These are phyloP conservation scores for Trichogramma dendrolimi DNA, from an alignment of 2,888 invertebrate genomes.

Conservation along the genomic window DNA sequence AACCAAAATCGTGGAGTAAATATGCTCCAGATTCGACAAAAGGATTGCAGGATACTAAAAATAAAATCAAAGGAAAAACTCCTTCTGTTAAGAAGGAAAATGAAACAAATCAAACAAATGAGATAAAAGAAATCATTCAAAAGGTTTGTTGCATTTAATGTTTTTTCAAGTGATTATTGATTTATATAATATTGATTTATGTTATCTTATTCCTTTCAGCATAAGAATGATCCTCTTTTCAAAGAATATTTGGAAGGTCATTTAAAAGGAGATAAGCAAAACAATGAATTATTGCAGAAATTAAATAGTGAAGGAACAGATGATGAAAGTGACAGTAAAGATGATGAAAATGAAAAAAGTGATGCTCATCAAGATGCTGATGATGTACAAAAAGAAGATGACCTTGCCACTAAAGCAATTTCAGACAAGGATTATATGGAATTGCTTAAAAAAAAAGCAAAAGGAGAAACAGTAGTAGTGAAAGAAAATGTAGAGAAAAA, in stretches of 20 bases:
- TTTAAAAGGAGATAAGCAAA: conserved; percentile 50
- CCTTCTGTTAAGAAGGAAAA: conserved; percentile 59
- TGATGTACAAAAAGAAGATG: conserved; percentile 2
- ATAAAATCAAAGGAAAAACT: conserved; percentile 57
- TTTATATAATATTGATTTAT: neutral
- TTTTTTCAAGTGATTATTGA: neutral
- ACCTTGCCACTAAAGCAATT: conserved; percentile 27
- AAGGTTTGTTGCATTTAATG: conserved; percentile 53
- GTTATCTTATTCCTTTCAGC: conserved; percentile 50
- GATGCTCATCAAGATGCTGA: conserved; percentile 63
- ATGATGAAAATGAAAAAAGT: conserved; percentile 60
- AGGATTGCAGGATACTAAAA: conserved; percentile 37
- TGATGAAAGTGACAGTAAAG: conserved; percentile 36
- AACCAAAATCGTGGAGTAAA: conserved; percentile 92
- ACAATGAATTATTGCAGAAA: conserved; percentile 35
- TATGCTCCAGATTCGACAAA: conserved; percentile 67
- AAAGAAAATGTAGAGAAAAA: conserved; percentile 45
- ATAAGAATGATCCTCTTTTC: conserved; percentile 85
- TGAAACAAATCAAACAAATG: conserved; percentile 42
- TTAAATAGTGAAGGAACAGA: conserved; percentile 37
- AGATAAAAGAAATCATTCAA: conserved; percentile 64
- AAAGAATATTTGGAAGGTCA: conserved; percentile 86
- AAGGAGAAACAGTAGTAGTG: conserved; percentile 43
- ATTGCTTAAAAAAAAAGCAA: conserved; percentile 58
- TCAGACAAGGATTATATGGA: conserved; percentile 66